These are phyloP conservation scores for Rallus limicola DNA, from an alignment of 2,113 vertebrate species.

Conservation along the genomic window DNA sequence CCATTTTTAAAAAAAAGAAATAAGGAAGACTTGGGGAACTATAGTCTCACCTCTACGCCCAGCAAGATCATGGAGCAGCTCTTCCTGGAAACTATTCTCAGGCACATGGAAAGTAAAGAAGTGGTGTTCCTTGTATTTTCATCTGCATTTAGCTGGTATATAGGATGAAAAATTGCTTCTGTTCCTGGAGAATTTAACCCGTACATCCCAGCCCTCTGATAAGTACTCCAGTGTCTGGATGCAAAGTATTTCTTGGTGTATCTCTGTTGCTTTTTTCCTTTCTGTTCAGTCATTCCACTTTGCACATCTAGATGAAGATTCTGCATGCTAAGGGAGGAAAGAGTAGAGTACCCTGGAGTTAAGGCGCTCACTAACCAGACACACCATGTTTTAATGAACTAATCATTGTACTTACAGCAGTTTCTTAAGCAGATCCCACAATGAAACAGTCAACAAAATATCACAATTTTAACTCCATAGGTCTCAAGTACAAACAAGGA, in stretches of 20 bases:
- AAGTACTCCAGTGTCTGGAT: fast-evolving
- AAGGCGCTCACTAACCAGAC: not conserved
- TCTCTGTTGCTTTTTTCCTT: not conserved
- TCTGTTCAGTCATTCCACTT: not conserved
- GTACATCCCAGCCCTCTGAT: not conserved
- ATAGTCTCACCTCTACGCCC: too few species aligned
- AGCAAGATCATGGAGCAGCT: too few species aligned
- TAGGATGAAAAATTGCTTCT: not conserved
- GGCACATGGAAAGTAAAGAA: too few species aligned
- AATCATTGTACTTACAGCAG: not conserved
- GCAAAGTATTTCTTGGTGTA: not conserved
- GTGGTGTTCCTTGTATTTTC: not conserved
- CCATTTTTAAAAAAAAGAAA: too few species aligned
- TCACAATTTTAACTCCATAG: not conserved
- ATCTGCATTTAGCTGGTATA: not conserved
- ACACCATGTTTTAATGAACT: not conserved
- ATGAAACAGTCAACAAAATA: not conserved
- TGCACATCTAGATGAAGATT: not conserved
- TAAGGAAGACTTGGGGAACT: too few species aligned
- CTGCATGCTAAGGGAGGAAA: not conserved
- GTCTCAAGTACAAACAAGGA: not conserved
- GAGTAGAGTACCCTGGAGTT: not conserved
- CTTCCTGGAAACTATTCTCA: too few species aligned
- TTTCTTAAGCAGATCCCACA: not conserved
- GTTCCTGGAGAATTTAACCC: not conserved